Conservation (phyloP, 1,140 invertebrate species). For the Tetranychus cinnabarinus region DNA sequence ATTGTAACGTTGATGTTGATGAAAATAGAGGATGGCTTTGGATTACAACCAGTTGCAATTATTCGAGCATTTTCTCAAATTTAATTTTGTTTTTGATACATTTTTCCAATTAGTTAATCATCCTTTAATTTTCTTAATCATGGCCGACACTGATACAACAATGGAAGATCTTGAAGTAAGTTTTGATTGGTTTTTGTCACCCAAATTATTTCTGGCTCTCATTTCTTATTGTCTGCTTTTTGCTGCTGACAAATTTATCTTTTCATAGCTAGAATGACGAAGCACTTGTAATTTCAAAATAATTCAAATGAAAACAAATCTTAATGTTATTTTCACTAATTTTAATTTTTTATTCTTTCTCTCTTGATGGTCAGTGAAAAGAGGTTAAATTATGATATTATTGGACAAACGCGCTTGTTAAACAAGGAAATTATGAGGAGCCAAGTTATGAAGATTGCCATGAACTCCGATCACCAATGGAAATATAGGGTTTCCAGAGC, state of each 20-base stretch:
- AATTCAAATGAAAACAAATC: neutral
- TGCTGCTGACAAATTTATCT: neutral
- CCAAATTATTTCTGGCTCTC: neutral
- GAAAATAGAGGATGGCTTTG: too few relatives aligned
- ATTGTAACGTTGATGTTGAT: too few relatives aligned
- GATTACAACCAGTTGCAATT: too few relatives aligned
- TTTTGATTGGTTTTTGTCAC: neutral
- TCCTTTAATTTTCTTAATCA: neutral
- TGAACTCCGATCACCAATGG: constrained; percentile 81
- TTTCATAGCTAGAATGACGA: neutral
- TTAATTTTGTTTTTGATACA: too few relatives aligned
- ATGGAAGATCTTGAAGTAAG: neutral
- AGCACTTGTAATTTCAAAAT: neutral
- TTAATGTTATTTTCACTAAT: neutral
- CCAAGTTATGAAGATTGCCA: constrained; percentile 90
- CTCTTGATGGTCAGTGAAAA: constrained; percentile 32
- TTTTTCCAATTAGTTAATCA: too few relatives aligned
- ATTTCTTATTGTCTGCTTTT: neutral
- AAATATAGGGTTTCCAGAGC: constrained; percentile 98
- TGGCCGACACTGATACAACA: neutral
- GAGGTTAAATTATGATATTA: constrained; percentile 86
- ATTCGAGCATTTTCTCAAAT: too few relatives aligned
- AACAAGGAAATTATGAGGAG: constrained; percentile 99
- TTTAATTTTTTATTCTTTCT: neutral
- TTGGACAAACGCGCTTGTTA: constrained; percentile 68